Evolutionary conservation across 2,113 vertebrate genomes (phyloP).

Genomic region (Rafetus swinhoei): DNA sequence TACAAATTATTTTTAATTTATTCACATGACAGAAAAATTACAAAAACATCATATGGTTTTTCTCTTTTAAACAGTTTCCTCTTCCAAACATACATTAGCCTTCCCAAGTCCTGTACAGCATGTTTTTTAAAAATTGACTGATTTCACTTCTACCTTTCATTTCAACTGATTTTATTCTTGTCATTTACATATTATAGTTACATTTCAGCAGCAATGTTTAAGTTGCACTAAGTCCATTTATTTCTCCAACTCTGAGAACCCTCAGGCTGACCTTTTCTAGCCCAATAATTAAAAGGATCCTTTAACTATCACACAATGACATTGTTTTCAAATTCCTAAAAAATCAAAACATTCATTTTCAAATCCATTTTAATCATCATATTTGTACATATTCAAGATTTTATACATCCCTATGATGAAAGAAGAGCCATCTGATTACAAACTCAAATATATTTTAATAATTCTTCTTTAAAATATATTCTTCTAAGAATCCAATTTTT

Average conservation of each 20-base stretch:
- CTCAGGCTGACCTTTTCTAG: neutral
- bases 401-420: neutral
- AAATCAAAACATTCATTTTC: neutral
- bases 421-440: too few species aligned
- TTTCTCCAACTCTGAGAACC: neutral
- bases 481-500: neutral
- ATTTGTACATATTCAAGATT: neutral
- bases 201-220: neutral
- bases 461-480: neutral
- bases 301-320: neutral
- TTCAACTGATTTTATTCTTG: neutral
- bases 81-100: neutral
- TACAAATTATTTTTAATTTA: neutral
- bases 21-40: neutral
- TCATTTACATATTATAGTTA: neutral
- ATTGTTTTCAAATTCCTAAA: neutral
- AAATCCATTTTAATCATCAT: neutral
- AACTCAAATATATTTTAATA: neutral
- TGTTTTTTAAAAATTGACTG: neutral
- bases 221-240: neutral
- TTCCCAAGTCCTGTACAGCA: neutral
- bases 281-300: neutral
- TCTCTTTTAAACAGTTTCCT: neutral
- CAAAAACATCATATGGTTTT: neutral
- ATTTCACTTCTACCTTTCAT: neutral